Evolutionary conservation across 2,797 vertebrate species (phyloP), one percentile per base, ranked within the genome.

Genomic region (Platyrinchus mystaceus): DNA sequence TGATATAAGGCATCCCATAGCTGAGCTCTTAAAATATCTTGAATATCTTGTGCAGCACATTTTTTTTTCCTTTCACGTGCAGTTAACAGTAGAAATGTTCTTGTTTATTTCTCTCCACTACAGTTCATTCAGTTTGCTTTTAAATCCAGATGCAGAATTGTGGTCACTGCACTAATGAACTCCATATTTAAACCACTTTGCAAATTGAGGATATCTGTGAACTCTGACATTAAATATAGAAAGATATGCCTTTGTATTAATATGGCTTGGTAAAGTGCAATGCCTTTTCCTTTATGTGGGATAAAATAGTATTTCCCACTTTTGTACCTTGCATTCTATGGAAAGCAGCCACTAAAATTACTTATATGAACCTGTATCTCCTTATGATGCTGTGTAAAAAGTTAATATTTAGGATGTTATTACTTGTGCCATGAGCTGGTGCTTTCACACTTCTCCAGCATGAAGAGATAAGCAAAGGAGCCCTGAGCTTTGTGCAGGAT

Each of bases 371-470:
- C 28, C 17, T 2, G 1, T 52, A 28, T 56, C 5, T 78, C 80
- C 10, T 71, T 55, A 59, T 76, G 17, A 41, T 49, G 64, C 44
- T n/a, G 6, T 60, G 84, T 14, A 41, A 59, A 55, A 93, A 64
- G 6, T 56, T 73, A 80, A 88, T 47, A 79, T 68, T 95, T 27
- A 58, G 53, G 77, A 66, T 47, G 37, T 37, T 90, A 23, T 37
- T 90, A 23, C 53, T 91, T 83, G 47, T 92, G 66, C 66, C 32
- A 56, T 91, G 93, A 91, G 83, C 34, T 89, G 86, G 85, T 92
- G 82, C 95, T 97, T 97, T 94, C 69, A 91, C 73, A n/a, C 73
- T 88, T 68, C 47, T 80, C 12, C 77, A 73, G 62, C 49, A 21
- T 2, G 50, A 41, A 80, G 69, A 44, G 34, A 66, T 49, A 22